A percentile compares a stretch with the other conserved stretches of the same genome.
phyloP scores from a whole-genome alignment of 2,113 vertebrate species.

The Pithys albifrons region DNA sequence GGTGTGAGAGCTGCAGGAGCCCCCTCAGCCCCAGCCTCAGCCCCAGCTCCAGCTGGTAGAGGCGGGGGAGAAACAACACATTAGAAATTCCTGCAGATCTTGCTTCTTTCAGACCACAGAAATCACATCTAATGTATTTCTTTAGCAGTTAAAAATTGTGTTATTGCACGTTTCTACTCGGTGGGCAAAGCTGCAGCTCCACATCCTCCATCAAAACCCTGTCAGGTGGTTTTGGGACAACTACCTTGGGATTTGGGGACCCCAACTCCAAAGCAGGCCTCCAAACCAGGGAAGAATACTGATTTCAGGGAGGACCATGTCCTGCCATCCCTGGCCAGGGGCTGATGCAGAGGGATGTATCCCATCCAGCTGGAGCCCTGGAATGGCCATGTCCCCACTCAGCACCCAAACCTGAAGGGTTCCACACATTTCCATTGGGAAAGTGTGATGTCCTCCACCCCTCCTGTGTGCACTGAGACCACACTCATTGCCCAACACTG shows the following conservation, averaged over 20 bases:
- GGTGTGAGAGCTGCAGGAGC: not conserved
- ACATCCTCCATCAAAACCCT: not conserved
- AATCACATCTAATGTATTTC: not conserved
- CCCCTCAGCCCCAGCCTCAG: not conserved
- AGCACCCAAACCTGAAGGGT: not conserved
- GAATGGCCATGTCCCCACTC: not conserved
- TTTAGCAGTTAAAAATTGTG: not conserved
- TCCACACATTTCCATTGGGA: not conserved
- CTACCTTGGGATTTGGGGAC: not conserved
- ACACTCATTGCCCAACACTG: not conserved
- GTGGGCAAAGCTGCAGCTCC: not conserved
- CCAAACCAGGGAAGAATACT: not conserved
- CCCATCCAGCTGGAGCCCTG: fast-evolving
- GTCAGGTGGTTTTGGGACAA: not conserved
- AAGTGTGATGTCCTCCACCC: not conserved
- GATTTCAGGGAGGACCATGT: not conserved
- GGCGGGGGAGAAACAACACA: not conserved
- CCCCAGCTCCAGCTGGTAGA: not conserved
- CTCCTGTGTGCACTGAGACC: not conserved
- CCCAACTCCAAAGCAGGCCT: not conserved
- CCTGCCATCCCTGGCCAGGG: not conserved
- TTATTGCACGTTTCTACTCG: not conserved
- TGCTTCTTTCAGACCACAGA: not conserved
- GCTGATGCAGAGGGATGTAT: not conserved
- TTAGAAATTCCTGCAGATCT: not conserved